phyloP scores from a whole-genome alignment of 2,113 vertebrate genomes.

The Anarrhichthys ocellatus region DNA sequence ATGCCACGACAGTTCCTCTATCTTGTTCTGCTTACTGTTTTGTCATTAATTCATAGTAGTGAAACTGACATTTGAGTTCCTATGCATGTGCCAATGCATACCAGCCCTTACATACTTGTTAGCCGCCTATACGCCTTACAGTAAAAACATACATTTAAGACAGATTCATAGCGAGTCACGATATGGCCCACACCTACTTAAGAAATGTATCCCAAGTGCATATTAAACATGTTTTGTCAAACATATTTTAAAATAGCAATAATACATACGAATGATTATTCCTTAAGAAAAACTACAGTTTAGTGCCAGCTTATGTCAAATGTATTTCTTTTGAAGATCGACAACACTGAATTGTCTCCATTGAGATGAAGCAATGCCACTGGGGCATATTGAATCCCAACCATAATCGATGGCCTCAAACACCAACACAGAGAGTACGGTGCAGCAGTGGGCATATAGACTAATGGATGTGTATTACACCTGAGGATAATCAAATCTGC shows the following conservation, averaged over 20 bases:
- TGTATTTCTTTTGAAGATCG: background rate
- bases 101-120: background rate
- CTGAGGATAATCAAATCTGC: conserved; percentile 15
- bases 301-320: background rate
- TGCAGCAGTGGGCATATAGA: background rate
- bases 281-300: background rate
- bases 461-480: conserved; percentile 28
- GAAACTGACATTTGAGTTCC: conserved; percentile 68
- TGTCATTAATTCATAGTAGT: conserved; percentile 80
- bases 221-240: background rate
- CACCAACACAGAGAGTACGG: conserved; percentile 1
- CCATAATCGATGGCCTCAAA: conserved; percentile 7
- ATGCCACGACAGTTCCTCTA: conserved; percentile 79
- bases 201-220: background rate
- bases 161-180: background rate
- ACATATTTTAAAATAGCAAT: background rate
- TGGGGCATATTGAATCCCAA: background rate
- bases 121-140: conserved; percentile 8
- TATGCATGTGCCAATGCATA: conserved; percentile 44
- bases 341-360: background rate
- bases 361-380: conserved; percentile 13
- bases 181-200: background rate
- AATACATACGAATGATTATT: background rate
- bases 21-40: conserved; percentile 80
- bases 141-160: conserved; percentile 5